Conservation (phyloP, 2,113 vertebrate species). For the Etheostoma spectabile region DNA sequence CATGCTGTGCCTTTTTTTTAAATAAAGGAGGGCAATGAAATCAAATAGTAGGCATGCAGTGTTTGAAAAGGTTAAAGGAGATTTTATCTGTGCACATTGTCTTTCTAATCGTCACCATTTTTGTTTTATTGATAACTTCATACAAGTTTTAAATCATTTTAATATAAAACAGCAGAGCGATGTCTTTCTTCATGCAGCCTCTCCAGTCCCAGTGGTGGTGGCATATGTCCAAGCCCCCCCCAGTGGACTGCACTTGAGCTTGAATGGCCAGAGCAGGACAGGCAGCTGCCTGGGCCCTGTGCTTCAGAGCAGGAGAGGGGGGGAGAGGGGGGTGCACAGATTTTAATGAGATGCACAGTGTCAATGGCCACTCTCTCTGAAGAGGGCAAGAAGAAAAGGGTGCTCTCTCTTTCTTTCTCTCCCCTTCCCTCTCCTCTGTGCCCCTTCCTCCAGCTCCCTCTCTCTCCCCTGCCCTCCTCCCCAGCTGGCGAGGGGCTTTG, state of each 20-base stretch:
- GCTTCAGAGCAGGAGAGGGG: slow-evolving; percentile 44
- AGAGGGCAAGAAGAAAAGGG: slow-evolving; percentile 82
- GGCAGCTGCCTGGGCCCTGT: slow-evolving; percentile 76
- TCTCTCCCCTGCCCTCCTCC: slow-evolving; percentile 77
- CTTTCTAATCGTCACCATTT: background rate
- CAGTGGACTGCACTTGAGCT: slow-evolving; percentile 83
- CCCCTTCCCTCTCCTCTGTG: slow-evolving; percentile 65
- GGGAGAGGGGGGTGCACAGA: slow-evolving; percentile 27
- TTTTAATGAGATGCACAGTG: slow-evolving; percentile 84
- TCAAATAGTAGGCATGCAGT: background rate
- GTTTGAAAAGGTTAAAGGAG: slow-evolving; percentile 1
- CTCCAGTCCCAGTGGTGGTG: slow-evolving; percentile 57
- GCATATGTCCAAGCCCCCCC: slow-evolving; percentile 72
- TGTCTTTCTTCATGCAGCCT: slow-evolving; percentile 4
- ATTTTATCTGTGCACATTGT: background rate
- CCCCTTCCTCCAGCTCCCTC: slow-evolving; percentile 66
- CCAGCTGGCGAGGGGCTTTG: slow-evolving; percentile 81
- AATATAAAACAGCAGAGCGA: background rate
- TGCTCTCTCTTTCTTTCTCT: slow-evolving; percentile 70
- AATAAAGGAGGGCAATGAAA: background rate
- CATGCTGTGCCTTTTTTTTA: background rate
- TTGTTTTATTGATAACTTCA: background rate
- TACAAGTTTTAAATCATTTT: background rate
- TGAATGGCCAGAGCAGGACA: slow-evolving; percentile 77
- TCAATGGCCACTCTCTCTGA: slow-evolving; percentile 85